Conservation (phyloP, 2,888 invertebrate genomes). For the Scaptomyza parva region DNA sequence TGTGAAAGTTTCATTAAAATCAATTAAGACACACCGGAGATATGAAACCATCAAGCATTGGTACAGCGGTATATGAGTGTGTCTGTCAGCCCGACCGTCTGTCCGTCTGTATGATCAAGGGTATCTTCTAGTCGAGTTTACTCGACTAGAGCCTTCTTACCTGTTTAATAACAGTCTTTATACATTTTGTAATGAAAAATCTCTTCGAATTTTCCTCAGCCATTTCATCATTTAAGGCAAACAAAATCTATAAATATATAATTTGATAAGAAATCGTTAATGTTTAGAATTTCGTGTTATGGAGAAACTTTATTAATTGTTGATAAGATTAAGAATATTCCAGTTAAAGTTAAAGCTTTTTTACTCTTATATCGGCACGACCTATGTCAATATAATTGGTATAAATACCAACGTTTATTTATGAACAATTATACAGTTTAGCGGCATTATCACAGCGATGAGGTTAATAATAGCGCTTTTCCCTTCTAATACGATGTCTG, state of each 20-base stretch:
- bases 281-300: neutral
- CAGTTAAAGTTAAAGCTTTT: neutral
- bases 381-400: slow-evolving; percentile 14
- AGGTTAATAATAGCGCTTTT: neutral
- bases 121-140: too few relatives aligned
- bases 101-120: too few relatives aligned
- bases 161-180: too few relatives aligned
- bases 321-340: slow-evolving; percentile 6
- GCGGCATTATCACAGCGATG: neutral
- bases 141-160: too few relatives aligned
- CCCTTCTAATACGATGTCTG: neutral
- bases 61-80: too few relatives aligned
- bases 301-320: neutral
- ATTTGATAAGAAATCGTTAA: neutral
- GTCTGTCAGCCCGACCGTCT: too few relatives aligned
- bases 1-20: too few relatives aligned
- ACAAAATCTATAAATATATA: too few relatives aligned
- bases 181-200: neutral
- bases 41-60: too few relatives aligned
- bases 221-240: slow-evolving; percentile 13
- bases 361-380: neutral
- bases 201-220: neutral
- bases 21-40: too few relatives aligned
- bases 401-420: slow-evolving; percentile 8
- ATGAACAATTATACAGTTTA: neutral